Conservation (phyloP, 2,113 vertebrate genomes). For the Hydrochoerus hydrochaeris region DNA sequence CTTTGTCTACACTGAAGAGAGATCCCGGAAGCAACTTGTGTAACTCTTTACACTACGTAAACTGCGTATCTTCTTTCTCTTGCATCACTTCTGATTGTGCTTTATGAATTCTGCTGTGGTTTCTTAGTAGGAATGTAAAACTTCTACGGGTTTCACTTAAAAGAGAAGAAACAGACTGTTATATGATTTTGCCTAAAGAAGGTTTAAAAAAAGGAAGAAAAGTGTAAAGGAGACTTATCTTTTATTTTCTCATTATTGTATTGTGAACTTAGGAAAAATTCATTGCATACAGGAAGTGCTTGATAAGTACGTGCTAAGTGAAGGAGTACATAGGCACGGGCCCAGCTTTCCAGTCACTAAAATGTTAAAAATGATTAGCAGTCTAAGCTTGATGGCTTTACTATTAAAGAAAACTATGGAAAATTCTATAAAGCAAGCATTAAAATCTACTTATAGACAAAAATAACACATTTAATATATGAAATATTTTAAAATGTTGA, state of each 20-base stretch:
- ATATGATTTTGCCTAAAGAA: background rate
- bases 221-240: background rate
- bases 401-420: background rate
- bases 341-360: background rate
- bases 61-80: background rate
- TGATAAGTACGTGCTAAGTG: background rate
- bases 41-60: background rate
- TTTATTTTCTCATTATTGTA: background rate
- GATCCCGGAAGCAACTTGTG: background rate
- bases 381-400: background rate
- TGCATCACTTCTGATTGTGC: background rate
- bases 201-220: background rate
- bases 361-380: background rate
- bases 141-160: background rate
- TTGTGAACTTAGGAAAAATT: background rate
- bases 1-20: background rate
- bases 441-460: background rate
- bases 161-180: background rate
- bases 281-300: background rate
- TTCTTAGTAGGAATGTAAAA: background rate
- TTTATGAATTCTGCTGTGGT: background rate
- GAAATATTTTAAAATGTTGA: background rate
- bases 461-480: background rate
- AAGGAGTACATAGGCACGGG: background rate
- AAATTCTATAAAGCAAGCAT: background rate